These are phyloP conservation scores for Tursiops truncatus DNA, from an alignment of 2,113 vertebrate genomes.

Conservation along the genomic window DNA sequence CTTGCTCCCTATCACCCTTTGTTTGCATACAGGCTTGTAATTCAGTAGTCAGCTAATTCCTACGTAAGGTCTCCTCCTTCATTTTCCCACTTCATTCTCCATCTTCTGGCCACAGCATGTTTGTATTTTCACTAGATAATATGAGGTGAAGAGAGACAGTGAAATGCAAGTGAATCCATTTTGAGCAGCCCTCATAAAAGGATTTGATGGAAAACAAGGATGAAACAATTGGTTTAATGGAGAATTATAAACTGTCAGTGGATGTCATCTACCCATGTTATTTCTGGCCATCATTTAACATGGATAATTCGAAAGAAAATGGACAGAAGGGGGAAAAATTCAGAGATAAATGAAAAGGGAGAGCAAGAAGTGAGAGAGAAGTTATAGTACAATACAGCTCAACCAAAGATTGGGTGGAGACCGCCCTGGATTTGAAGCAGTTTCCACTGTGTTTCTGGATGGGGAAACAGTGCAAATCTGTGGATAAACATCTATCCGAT, in stretches of 20 bases:
- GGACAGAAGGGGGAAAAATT: background rate
- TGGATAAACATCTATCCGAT: background rate
- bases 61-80: background rate
- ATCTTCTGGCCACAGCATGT: background rate
- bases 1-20: background rate
- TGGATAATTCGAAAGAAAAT: conserved; percentile 26
- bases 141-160: background rate
- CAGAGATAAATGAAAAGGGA: background rate
- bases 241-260: conserved; percentile 31
- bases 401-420: background rate
- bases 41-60: background rate
- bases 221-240: conserved; percentile 39
- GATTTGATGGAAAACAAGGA: background rate
- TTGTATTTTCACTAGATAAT: background rate
- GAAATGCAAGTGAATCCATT: conserved; percentile 27
- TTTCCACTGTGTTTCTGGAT: background rate
- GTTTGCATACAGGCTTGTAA: background rate
- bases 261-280: background rate
- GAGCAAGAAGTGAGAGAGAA: background rate
- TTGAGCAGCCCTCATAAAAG: conserved; percentile 1
- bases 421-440: background rate
- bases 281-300: conserved; percentile 37
- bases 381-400: background rate
- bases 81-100: background rate
- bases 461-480: background rate